phyloP scores from a whole-genome alignment of 2,797 vertebrate genomes.

The Myotis findleyi region DNA sequence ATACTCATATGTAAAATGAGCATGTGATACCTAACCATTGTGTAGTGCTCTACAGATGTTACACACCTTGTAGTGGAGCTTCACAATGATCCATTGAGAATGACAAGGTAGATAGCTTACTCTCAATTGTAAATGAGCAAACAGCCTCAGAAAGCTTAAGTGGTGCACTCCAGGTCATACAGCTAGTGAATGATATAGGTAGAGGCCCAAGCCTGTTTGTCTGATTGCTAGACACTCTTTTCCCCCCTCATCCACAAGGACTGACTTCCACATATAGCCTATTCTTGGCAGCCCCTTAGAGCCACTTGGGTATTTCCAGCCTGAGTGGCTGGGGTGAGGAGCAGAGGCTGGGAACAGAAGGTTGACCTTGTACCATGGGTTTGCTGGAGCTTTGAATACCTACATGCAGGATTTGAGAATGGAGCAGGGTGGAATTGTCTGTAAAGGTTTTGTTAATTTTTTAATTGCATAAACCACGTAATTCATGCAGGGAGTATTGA shows the following conservation, averaged over 20 bases:
- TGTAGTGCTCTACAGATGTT: background rate
- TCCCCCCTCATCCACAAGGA: background rate
- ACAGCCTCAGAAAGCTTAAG: background rate
- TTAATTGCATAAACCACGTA: background rate
- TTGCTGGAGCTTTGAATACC: background rate
- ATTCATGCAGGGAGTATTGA: background rate
- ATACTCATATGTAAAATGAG: background rate
- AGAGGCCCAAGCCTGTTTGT: background rate
- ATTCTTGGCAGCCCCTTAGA: background rate
- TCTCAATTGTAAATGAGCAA: background rate
- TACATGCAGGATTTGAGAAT: background rate
- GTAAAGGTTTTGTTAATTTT: background rate
- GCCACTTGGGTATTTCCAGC: background rate
- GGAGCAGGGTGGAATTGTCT: background rate
- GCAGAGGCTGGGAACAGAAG: background rate
- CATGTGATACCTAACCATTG: background rate
- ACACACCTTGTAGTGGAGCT: background rate
- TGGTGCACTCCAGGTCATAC: background rate
- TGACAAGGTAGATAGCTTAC: background rate
- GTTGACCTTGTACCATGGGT: background rate
- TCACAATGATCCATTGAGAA: background rate
- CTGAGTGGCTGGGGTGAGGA: background rate
- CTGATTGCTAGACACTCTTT: background rate
- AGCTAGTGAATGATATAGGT: background rate
- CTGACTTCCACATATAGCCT: background rate